Percentiles rank a stretch among this genome's conserved stretches.
Evolutionary conservation across 2,888 invertebrate genomes (phyloP).

Genomic region (Rhyacophila evoluta): DNA sequence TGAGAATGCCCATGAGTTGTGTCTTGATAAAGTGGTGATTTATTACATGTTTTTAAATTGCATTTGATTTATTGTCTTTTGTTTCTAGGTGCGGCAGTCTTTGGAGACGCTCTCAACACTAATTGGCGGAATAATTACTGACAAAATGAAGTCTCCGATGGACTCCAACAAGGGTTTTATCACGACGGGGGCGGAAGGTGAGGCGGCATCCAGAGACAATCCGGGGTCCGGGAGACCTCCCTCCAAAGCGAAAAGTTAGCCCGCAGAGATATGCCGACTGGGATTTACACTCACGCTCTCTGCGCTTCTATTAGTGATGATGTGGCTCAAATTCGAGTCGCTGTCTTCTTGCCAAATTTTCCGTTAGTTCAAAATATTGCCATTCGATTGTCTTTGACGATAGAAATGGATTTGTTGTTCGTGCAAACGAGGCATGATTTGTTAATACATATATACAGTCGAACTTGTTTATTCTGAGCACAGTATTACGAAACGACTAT

Average conservation of each 20-base stretch:
- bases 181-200: conserved; percentile 55
- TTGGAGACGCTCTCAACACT: conserved; percentile 83
- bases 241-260: not conserved
- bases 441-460: no score
- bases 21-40: no score
- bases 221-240: conserved; percentile 6
- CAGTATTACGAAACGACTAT: no score
- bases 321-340: conserved; percentile 15
- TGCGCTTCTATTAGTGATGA: conserved; percentile 13
- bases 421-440: not conserved
- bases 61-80: conserved; percentile 36
- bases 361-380: conserved; percentile 46
- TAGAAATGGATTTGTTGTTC: not conserved
- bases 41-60: no score
- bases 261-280: not conserved
- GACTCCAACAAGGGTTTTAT: conserved; percentile 54
- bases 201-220: conserved; percentile 23
- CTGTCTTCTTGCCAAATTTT: conserved; percentile 54
- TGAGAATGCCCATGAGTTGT: no score
- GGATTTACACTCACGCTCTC: conserved; percentile 1
- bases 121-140: conserved; percentile 58
- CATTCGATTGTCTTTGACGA: conserved; percentile 21
- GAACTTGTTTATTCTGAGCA: no score
- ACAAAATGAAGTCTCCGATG: conserved; percentile 51
- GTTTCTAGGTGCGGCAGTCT: conserved; percentile 82